Conservation (phyloP, 2,113 vertebrate genomes). For the Pedetes capensis region DNA sequence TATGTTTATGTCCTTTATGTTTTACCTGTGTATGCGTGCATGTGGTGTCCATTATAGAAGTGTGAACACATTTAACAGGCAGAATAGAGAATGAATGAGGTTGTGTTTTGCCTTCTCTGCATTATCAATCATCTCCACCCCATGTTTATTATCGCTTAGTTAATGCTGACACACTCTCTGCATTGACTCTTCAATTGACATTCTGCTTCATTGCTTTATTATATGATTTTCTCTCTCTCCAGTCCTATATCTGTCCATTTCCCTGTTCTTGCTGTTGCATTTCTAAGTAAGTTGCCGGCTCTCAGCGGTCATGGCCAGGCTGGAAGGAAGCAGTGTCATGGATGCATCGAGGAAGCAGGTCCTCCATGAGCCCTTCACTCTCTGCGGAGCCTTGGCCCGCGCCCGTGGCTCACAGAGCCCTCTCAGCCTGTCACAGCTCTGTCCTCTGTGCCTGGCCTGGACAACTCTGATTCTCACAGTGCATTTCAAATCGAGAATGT, state of each 20-base stretch:
- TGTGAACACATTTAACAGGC: not conserved
- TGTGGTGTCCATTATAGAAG: not conserved
- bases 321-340: not conserved
- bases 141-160: not conserved
- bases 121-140: not conserved
- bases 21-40: not conserved
- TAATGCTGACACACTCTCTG: not conserved
- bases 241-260: not conserved
- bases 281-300: not conserved
- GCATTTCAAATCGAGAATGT: not conserved
- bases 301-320: not conserved
- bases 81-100: not conserved
- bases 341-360: too few species aligned
- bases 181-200: not conserved
- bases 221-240: not conserved
- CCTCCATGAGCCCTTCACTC: not conserved
- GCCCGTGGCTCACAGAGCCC: not conserved
- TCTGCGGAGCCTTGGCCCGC: not conserved
- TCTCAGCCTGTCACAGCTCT: not conserved
- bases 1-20: not conserved
- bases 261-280: not conserved
- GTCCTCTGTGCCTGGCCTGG: not conserved
- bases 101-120: not conserved
- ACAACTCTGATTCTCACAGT: not conserved
- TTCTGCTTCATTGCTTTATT: not conserved